Conservation (phyloP, 2,888 invertebrate genomes). For the Ischnus inquisitorius region DNA sequence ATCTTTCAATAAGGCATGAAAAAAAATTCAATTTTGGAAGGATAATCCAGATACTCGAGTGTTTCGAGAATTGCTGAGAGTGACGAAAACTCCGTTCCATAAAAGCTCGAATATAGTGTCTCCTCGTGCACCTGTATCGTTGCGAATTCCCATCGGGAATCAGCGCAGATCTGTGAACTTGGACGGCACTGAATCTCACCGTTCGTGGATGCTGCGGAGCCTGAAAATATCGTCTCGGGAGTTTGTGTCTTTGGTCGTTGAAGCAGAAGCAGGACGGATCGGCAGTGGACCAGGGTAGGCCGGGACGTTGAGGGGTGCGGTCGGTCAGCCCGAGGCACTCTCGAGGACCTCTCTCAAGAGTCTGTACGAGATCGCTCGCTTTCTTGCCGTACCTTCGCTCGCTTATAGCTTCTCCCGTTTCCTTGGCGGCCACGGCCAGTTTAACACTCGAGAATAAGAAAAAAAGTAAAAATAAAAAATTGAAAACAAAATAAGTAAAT, state of each 20-base stretch:
- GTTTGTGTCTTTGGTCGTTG: slow-evolving; percentile 28
- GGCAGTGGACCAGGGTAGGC: slow-evolving; percentile 44
- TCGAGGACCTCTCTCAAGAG: slow-evolving; percentile 41
- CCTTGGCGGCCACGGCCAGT: slow-evolving; percentile 79
- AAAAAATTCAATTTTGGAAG: background rate
- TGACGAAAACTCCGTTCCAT: background rate
- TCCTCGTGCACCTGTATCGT: slow-evolving; percentile 11
- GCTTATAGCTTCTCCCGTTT: slow-evolving; percentile 22
- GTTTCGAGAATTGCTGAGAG: too few species aligned
- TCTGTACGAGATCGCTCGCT: slow-evolving; percentile 42
- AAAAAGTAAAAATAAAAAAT: slow-evolving; percentile 2
- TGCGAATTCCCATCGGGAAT: background rate
- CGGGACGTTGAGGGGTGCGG: slow-evolving; percentile 44
- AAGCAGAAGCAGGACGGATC: slow-evolving; percentile 3
- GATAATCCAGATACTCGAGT: background rate
- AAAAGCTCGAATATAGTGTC: background rate
- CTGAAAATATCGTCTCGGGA: slow-evolving; percentile 21
- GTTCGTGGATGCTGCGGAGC: slow-evolving; percentile 16
- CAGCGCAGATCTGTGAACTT: slow-evolving; percentile 29
- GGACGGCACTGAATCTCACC: slow-evolving; percentile 41
- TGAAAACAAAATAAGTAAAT: background rate
- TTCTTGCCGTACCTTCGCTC: slow-evolving; percentile 22
- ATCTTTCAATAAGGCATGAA: background rate
- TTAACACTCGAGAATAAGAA: slow-evolving; percentile 78
- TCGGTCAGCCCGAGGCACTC: slow-evolving; percentile 41